Evolutionary conservation across 2,888 invertebrate species (phyloP).

Genomic region (Oligia fasciuncula): DNA sequence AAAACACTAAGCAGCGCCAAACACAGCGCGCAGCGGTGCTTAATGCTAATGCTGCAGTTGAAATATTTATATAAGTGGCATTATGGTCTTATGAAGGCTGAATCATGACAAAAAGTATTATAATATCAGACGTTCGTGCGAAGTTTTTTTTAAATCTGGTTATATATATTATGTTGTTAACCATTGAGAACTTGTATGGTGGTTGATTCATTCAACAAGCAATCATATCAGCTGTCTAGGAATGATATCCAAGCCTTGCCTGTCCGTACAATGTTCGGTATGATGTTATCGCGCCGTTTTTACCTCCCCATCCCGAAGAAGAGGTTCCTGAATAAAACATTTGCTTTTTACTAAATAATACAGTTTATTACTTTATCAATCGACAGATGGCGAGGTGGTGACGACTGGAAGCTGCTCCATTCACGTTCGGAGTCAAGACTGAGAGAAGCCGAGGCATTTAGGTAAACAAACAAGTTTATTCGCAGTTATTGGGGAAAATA

Average conservation of each 20-base stretch:
- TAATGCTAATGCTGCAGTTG: slow-evolving; percentile 27
- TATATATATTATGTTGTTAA: not conserved
- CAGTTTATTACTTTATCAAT: slow-evolving; percentile 59
- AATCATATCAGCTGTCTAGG: slow-evolving; percentile 13
- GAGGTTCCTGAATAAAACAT: slow-evolving; percentile 59
- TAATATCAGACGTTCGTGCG: not conserved
- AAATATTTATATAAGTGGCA: slow-evolving; percentile 26
- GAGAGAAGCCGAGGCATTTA: slow-evolving; percentile 1
- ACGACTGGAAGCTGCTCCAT: slow-evolving; percentile 3
- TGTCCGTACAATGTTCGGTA: slow-evolving; percentile 12
- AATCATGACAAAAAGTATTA: slow-evolving; percentile 10
- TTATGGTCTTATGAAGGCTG: slow-evolving; percentile 6
- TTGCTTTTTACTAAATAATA: slow-evolving; percentile 58
- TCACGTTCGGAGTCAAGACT: slow-evolving; percentile 1
- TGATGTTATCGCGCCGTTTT: slow-evolving; percentile 47
- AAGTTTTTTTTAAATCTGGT: slow-evolving; percentile 23
- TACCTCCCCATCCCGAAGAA: slow-evolving; percentile 35
- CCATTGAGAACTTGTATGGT: not conserved
- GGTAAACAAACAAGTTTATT: slow-evolving; percentile 54
- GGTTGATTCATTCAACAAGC: slow-evolving; percentile 10
- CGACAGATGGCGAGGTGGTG: slow-evolving; percentile 58
- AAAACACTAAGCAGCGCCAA: slow-evolving; percentile 34
- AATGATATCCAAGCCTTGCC: slow-evolving; percentile 1
- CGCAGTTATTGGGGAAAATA: slow-evolving; percentile 19
- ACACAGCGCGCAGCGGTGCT: slow-evolving; percentile 35